Evolutionary conservation across 1,140 invertebrate genomes (phyloP), one percentile per base, ranked within the genome.

Genomic region (Pararge aegeria): DNA sequence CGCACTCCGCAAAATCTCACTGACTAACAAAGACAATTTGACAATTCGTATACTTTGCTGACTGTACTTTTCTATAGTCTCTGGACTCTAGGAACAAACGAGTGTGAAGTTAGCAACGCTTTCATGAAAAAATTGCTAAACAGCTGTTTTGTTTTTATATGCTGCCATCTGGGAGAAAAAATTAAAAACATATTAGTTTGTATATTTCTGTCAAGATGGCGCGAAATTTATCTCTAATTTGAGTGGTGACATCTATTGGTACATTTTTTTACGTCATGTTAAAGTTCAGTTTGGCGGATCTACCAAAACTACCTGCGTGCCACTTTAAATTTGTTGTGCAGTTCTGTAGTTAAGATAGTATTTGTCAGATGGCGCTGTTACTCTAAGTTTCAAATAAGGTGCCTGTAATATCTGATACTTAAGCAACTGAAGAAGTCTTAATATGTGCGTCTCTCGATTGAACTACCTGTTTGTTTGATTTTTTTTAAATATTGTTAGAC

Each of bases 71-170:
- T 71, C 68, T 71, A 21, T 71, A 61, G 58, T 77, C 67, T 66
- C 55, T 68, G 69, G 59, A 50, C 67, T 66, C 53, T 68, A 66
- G 59, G 48, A 63, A 51, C 30, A 50, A 59, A 51, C 30, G 61
- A 66, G 62, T 46, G 64, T 78, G 77, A 82, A 80, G 70, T 76
- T 76, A 60, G 61, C 70, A 55, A 63, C 70, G 66, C 13, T 12
- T 12, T 3, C 70, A 59, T 67, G 76, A 78, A 80, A 80, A 68
- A 76, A 27, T 68, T 29, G 42, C 9, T 34, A 37, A 75, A 77
- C 77, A 80, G 78, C 78, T 80, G 78, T 75, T 80, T 64, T 48
- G n/a, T 29, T 20, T 50, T 34, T 51, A 38, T 50, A 57, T 38
- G 7, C 24, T 44, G 73, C 30, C 76, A 70, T 78, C 76, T 78